Base-by-base conservation (phyloP, 2,888 invertebrate genomes). In the Hemistola chrysoprasaria region DNA sequence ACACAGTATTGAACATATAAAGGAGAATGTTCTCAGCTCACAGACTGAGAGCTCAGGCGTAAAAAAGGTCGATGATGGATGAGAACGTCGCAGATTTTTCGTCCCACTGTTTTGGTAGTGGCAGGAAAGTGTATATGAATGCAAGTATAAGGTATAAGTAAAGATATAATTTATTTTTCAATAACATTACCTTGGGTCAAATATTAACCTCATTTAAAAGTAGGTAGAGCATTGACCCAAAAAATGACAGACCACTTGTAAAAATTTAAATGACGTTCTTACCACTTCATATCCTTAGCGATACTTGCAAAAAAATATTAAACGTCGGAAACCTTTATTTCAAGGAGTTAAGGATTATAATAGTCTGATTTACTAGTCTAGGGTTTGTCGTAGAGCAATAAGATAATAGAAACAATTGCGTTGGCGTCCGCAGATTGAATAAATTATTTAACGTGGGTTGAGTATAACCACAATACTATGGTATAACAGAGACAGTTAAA, bases 381-480 rank as follows among this genome's bases (percentile, higher is more conserved):
- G 56, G 48, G 39, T 50, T 51, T 58, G 63, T 50, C 33, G 47
- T 54, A 31, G 53, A 55, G 57, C 53, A 57, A 65, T 71, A 68
- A 71, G 56, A 54, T 65, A 74, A 71, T 71, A 71, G 74, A 74
- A 74, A 77, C 80, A 78, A 81, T 78, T 77, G 79, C 71, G 75
- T 73, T 63, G 77, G 77, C 65, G 78, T 72, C 63, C 67, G 74
- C 76, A 80, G 71, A 85, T 84, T 83, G 75, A 80, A 83, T 83
- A 72, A 79, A 75, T 58, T 69, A 68, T 78, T 82, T 82, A 78
- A 81, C 67, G 66, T 72, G 78, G 68, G 70, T 71, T 56, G 53
- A 42, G 49, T 58, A 42, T 47, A n/a, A n/a, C 39, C 38, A 35
- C n/a, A n/a, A n/a, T n/a, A n/a, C n/a, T n/a, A n/a, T n/a, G n/a